Base-by-base conservation (phyloP, 2,797 vertebrate species). In the Coccyzus lansbergi region DNA sequence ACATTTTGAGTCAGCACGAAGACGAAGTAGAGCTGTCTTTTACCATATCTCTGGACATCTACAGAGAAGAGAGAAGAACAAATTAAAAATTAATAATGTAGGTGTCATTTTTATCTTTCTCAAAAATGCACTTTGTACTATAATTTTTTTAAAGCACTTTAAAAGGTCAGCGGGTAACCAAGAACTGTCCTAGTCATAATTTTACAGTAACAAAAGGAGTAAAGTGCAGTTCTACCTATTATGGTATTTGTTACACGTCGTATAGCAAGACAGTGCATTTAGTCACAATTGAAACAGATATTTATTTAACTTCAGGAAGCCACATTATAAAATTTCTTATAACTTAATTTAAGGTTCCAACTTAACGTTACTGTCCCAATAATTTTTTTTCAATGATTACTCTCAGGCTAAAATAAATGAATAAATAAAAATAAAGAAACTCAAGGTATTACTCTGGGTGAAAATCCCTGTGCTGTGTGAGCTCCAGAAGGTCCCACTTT, bases 1-100 rank as follows among this genome's bases (percentile, higher is more conserved):
- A 38, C 98, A 98, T 56, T 98, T 99, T 92, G 98, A 98, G 93
- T 98, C 99, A 2, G 98, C 98, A 2, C 97, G 98, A 72, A 98
- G 99, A 95, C 97, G 99, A 74, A 98, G 99, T 93, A 98, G 99
- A 92, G 98, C 99, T 1, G 98, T 99, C 51, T 98, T 99, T 89
- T 99, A 99, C 97, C 99, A 99, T 97, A 99, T 99, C 96, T 99
- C 99, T 49, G 99, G 99, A 92, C 99, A 99, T 96, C 98, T 99
- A 85, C 99, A 99, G 98, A 99, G 98, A 98, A 98, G 98, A 97
- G 98, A 99, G 96, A 99, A 98, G 97, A 98, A 98, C 98, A 99
- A 99, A 98, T 97, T 99, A 97, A 99, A 99, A 98, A 98, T 99
- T 97, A 99, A 99, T 97, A 99, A 99, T 96, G 99, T 99, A 98